These are phyloP conservation scores for Poeciliopsis retropinna DNA, from an alignment of 2,113 vertebrate genomes.

Conservation along the genomic window DNA sequence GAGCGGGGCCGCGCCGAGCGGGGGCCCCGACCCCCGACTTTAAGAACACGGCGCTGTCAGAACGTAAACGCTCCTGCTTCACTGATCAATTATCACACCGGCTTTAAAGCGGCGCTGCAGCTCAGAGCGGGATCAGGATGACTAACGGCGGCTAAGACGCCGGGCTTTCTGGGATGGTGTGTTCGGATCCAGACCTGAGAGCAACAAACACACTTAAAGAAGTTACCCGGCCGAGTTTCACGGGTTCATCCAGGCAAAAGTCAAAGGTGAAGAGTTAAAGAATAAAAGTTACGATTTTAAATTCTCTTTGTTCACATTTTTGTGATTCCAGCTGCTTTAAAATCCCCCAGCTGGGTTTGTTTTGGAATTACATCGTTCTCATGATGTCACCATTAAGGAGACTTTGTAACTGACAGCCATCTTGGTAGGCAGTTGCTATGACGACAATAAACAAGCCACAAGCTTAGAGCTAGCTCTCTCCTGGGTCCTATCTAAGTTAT, in stretches of 20 bases:
- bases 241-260: background rate
- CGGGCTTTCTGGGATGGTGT: constrained; percentile 47
- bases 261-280: background rate
- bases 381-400: too few relatives aligned
- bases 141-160: constrained; percentile 71
- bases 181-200: constrained; percentile 36
- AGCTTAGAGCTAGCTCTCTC: too few relatives aligned
- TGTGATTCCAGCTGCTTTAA: too few relatives aligned
- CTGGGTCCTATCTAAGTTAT: too few relatives aligned
- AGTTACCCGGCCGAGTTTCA: background rate
- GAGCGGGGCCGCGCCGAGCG: constrained; percentile 28
- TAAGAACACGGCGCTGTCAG: constrained; percentile 61
- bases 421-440: too few relatives aligned
- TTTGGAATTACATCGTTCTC: too few relatives aligned
- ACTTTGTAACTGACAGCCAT: too few relatives aligned
- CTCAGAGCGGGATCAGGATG: constrained; percentile 71
- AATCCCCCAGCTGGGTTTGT: too few relatives aligned
- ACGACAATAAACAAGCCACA: too few relatives aligned
- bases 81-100: constrained; percentile 77
- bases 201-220: constrained; percentile 33
- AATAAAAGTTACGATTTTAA: too few relatives aligned
- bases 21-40: constrained; percentile 13
- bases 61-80: constrained; percentile 70
- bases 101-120: constrained; percentile 49
- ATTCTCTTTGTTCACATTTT: too few relatives aligned